These are phyloP conservation scores for Oreotragus oreotragus DNA, from an alignment of 2,113 vertebrate species.

Conservation along the genomic window DNA sequence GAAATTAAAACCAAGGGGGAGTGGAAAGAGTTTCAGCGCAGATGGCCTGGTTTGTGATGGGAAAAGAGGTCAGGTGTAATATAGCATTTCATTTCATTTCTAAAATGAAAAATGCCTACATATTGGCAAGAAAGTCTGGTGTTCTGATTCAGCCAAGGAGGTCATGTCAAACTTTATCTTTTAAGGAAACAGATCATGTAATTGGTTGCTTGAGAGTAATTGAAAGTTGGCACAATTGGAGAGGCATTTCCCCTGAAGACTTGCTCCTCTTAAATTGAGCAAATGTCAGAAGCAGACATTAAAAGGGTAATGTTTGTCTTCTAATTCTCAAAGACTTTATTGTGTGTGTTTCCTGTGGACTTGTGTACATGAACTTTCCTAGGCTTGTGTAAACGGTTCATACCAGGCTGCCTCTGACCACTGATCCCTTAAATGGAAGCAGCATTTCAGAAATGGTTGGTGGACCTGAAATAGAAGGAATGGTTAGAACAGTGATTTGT, in stretches of 20 bases:
- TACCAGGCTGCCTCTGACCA: background rate
- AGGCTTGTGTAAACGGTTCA: background rate
- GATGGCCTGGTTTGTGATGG: conserved; percentile 35
- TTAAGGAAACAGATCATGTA: conserved; percentile 63
- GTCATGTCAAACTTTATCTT: conserved; percentile 59
- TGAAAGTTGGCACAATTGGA: conserved; percentile 47
- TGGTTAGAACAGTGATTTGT: background rate
- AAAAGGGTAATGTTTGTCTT: conserved; percentile 59
- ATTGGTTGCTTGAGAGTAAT: conserved; percentile 63
- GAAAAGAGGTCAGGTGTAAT: conserved; percentile 53
- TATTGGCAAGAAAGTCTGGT: conserved; percentile 32
- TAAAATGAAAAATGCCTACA: conserved; percentile 54
- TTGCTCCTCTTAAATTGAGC: conserved; percentile 42
- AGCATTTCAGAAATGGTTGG: background rate
- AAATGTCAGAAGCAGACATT: conserved; percentile 64
- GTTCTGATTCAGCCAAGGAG: conserved; percentile 49
- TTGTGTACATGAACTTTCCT: conserved; percentile 26
- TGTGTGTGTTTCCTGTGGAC: conserved; percentile 33
- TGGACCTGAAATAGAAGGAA: background rate
- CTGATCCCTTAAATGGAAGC: background rate
- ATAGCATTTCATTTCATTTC: conserved; percentile 24
- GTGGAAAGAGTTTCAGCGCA: background rate
- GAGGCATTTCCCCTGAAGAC: conserved; percentile 42
- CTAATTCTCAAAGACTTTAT: conserved; percentile 56
- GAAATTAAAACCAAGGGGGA: conserved; percentile 17